Percentiles rank a stretch among this genome's conserved stretches.
Conservation (phyloP, 2,113 vertebrate genomes). For the Grus americana region DNA sequence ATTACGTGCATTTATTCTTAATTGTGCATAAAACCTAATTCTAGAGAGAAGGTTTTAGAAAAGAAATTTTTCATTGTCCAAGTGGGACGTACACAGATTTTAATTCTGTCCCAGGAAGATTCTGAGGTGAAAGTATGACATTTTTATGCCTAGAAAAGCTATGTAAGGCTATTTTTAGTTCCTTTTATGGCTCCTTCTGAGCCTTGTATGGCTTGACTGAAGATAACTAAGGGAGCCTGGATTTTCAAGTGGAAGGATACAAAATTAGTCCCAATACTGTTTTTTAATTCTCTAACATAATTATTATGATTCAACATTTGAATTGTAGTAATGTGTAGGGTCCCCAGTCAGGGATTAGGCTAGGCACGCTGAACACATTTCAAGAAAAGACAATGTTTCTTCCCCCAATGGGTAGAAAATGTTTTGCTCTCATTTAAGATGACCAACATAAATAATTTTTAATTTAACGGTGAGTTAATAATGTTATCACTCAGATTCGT, state of each 20-base stretch:
- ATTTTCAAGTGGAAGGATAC: slow-evolving; percentile 29
- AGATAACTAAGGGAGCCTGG: slow-evolving; percentile 11
- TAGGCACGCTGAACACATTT: background rate
- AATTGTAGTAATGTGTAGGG: slow-evolving; percentile 5
- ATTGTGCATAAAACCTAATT: background rate
- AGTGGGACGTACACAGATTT: background rate
- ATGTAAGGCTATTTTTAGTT: slow-evolving; percentile 42
- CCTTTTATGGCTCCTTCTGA: slow-evolving; percentile 42
- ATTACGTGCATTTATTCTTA: background rate
- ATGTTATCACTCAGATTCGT: background rate
- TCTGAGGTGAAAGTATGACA: slow-evolving; percentile 6
- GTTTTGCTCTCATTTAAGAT: background rate
- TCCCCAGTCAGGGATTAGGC: background rate
- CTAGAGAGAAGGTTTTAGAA: background rate
- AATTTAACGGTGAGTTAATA: background rate
- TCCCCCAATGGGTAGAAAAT: background rate
- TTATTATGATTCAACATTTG: slow-evolving; percentile 52
- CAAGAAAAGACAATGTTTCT: background rate
- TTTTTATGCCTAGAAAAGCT: slow-evolving; percentile 29
- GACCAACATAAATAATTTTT: slow-evolving; percentile 9
- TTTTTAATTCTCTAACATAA: slow-evolving; percentile 60
- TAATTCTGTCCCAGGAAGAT: slow-evolving; percentile 5
- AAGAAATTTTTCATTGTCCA: background rate
- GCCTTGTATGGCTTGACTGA: slow-evolving; percentile 41
- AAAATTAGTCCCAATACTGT: slow-evolving; percentile 56